Evolutionary conservation across 2,888 invertebrate genomes (phyloP).

Genomic region (Phania funesta): DNA sequence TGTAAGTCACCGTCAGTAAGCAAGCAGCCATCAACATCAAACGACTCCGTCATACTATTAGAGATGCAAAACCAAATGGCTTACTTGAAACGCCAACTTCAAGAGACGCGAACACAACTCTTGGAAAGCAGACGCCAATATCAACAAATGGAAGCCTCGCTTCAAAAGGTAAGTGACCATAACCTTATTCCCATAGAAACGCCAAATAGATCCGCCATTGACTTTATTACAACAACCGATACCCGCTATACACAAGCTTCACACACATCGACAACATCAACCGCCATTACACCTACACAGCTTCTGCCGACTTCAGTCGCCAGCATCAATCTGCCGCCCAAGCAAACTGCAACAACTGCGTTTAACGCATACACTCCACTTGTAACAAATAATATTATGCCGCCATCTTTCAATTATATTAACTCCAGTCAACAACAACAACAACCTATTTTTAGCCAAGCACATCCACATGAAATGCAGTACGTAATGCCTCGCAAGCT

Average conservation of each 20-base stretch:
- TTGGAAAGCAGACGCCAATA: constrained; percentile 4
- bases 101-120: constrained; percentile 3
- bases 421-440: not conserved
- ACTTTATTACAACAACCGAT: not conserved
- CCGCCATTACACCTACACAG: too few species aligned
- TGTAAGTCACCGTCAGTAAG: not conserved
- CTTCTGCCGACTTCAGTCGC: not conserved
- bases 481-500: constrained; percentile 30
- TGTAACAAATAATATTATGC: not conserved
- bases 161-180: constrained; percentile 12
- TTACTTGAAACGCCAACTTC: constrained; percentile 9
- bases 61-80: constrained; percentile 11
- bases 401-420: not conserved
- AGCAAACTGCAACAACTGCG: not conserved
- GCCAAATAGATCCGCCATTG: constrained; percentile 23
- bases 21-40: constrained; percentile 4
- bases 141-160: not conserved
- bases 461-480: not conserved
- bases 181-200: too few species aligned
- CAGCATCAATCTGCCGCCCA: too few species aligned
- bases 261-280: not conserved
- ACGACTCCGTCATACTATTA: not conserved
- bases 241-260: not conserved
- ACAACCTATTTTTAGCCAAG: not conserved
- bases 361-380: not conserved